Evolutionary conservation across 1,140 invertebrate species (phyloP), one percentile per base, ranked within the genome.

Genomic region (Tetramorium simillimum): DNA sequence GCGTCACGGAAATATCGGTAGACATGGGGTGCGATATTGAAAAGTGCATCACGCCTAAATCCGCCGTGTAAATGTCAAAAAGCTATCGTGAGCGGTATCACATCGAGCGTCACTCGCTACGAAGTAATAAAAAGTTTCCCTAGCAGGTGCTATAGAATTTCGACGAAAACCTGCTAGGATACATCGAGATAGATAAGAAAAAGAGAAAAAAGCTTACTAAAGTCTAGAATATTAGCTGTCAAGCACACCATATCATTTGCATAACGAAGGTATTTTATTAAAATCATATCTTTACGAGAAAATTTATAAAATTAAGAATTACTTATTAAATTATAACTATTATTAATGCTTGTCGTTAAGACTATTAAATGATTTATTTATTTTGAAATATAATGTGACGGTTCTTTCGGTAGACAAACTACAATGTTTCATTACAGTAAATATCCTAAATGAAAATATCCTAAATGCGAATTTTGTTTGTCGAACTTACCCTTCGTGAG

Each of bases 401-500:
- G 16, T 51, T 7, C 16, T 24, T 37, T 73, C 40, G 24, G 18
- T 37, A 18, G 43, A 40, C n/a, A n/a, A n/a, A n/a, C 9, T 60
- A 3, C 43, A 58, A 16, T 18, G 33, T 12, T 70, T 43, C 10
- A 14, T 56, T 82, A 46, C 43, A 58, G 24, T 10, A 60, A 72
- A n/a, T n/a, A n/a, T n/a, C n/a, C n/a, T n/a, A n/a, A n/a, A 72
- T 3, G 14, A 73, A 40, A 60, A 40, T 46, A 43, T 4, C 37
- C 3, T 70, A 28, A 81, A 81, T 14, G 21, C 21, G 16, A 21
- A 21, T 28, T 10, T n/a, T 49, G 18, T 46, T 49, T n/a, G 21
- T 46, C 24, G 1, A 82, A 89, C 93, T 95, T 89, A 95, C 95
- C 95, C 92, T 95, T 95, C 92, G 95, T 93, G 93, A 95, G 93